phyloP scores from a whole-genome alignment of 1,140 invertebrate species.

The Leptinotarsa texana region DNA sequence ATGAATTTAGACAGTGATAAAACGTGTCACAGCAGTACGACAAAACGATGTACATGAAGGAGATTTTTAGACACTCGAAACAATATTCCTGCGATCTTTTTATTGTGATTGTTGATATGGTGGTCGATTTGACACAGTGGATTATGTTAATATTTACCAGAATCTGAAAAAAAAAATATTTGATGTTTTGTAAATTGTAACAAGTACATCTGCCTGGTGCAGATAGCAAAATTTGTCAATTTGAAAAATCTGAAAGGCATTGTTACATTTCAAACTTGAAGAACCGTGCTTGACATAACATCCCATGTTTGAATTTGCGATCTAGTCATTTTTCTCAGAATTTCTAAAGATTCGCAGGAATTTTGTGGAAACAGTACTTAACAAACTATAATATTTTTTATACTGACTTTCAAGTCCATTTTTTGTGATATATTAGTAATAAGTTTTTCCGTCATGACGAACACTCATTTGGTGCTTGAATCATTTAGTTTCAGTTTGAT shows the following conservation, averaged over 20 bases:
- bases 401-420: constrained; percentile 14
- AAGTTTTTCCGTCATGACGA: constrained; percentile 5
- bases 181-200: too few relatives aligned
- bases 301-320: neutral
- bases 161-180: too few relatives aligned
- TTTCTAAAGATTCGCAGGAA: neutral
- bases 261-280: too few relatives aligned
- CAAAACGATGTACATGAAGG: constrained; percentile 9
- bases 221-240: too few relatives aligned
- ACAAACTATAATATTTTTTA: constrained; percentile 22
- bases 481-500: neutral
- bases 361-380: constrained; percentile 10
- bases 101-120: neutral
- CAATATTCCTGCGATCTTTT: neutral
- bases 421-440: constrained; percentile 25
- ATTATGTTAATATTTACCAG: too few relatives aligned
- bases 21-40: constrained; percentile 14
- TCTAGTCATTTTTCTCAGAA: neutral
- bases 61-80: neutral
- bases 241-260: too few relatives aligned
- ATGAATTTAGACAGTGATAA: constrained; percentile 28
- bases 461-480: neutral
- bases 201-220: too few relatives aligned
- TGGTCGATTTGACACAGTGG: too few relatives aligned
- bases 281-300: too few relatives aligned